Conservation (phyloP, 2,113 vertebrate genomes). For the Euleptes europaea region DNA sequence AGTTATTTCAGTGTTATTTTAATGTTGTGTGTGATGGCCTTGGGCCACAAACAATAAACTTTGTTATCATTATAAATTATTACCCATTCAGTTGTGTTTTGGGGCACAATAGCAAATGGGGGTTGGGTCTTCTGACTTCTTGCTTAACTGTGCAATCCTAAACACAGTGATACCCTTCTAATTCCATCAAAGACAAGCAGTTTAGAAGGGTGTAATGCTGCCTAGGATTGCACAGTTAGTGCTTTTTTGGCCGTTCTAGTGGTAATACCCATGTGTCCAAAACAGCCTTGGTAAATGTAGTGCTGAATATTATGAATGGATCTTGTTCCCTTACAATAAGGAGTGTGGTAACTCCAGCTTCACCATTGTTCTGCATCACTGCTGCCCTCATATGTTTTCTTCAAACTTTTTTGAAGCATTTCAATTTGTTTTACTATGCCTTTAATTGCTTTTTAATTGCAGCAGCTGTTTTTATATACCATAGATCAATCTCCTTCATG, state of each 20-base stretch:
- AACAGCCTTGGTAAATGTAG: background rate
- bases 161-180: no score
- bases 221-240: background rate
- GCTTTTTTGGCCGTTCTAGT: background rate
- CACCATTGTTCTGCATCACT: slow-evolving; percentile 18
- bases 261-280: background rate
- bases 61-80: background rate
- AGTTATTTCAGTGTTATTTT: no score
- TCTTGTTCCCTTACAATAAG: slow-evolving; percentile 12
- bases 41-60: no score
- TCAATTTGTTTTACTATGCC: slow-evolving; percentile 44
- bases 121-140: background rate
- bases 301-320: background rate
- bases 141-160: background rate
- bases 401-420: slow-evolving; percentile 37
- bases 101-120: background rate
- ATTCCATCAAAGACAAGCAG: no score
- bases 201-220: no score
- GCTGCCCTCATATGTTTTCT: slow-evolving; percentile 29
- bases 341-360: background rate
- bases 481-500: slow-evolving; percentile 38
- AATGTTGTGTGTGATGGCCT: no score
- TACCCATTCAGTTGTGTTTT: background rate
- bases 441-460: slow-evolving; percentile 59
- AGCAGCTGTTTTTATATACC: slow-evolving; percentile 48